A percentile compares a stretch with the other conserved stretches of the same genome.
phyloP scores from a whole-genome alignment of 2,888 invertebrate genomes.

The Frankliniella fusca region DNA sequence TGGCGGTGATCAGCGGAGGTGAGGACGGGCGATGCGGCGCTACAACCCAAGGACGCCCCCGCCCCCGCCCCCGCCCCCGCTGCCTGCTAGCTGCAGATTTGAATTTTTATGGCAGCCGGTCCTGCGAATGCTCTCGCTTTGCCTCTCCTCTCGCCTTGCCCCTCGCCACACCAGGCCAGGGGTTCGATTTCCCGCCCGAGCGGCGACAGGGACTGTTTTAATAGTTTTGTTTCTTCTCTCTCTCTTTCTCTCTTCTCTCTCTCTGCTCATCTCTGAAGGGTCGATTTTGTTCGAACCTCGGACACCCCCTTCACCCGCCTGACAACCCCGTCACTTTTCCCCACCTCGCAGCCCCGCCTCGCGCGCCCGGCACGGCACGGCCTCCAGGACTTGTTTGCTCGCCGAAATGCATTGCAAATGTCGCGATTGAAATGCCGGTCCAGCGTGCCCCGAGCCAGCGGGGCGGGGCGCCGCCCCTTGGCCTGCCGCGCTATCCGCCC shows the following conservation, averaged over 20 bases:
- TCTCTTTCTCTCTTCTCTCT: not conserved
- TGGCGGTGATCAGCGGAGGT: no score
- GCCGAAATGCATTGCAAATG: constrained; percentile 20
- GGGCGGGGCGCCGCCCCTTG: not conserved
- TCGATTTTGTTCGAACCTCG: not conserved
- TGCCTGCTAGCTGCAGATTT: not conserved
- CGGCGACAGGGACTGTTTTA: not conserved
- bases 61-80: no score
- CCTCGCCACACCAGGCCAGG: not conserved
- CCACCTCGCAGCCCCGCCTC: not conserved
- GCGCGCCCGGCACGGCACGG: not conserved
- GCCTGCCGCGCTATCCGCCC: not conserved
- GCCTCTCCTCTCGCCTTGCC: not conserved
- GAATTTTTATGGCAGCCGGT: not conserved
- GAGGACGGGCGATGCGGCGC: not conserved
- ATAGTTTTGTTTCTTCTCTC: no score
- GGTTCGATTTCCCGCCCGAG: no score
- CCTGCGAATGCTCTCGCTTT: not conserved
- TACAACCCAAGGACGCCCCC: no score
- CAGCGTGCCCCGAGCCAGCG: not conserved
- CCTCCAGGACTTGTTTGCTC: not conserved
- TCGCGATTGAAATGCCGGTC: constrained; percentile 10
- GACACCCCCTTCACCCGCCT: not conserved
- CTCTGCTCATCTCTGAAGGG: not conserved
- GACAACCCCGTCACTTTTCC: not conserved